Percentiles rank a stretch among this genome's conserved stretches.
Conservation (phyloP, 2,797 vertebrate genomes). For the Prionace glauca region DNA sequence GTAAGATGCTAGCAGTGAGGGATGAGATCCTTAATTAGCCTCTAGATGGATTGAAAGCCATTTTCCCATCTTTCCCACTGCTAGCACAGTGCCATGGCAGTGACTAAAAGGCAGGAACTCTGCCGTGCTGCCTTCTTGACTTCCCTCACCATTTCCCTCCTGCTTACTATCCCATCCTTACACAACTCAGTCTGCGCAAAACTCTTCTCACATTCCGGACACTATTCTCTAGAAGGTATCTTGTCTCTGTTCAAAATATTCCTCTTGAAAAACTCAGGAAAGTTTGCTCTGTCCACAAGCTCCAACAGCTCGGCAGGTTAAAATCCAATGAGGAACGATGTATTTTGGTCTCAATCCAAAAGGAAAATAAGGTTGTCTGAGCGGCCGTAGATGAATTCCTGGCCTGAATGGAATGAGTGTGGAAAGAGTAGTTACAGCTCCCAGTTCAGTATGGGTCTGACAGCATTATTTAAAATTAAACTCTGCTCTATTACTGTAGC, state of each 20-base stretch:
- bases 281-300: not conserved
- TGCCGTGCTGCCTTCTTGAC: too few species aligned
- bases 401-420: not conserved
- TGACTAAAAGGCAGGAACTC: too few species aligned
- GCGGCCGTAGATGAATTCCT: not conserved
- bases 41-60: too few species aligned
- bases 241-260: not conserved
- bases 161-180: too few species aligned
- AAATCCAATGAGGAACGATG: not conserved
- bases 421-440: not conserved
- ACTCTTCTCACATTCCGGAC: not conserved
- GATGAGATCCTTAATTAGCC: too few species aligned
- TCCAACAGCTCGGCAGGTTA: not conserved
- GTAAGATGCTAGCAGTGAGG: too few species aligned
- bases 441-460: not conserved
- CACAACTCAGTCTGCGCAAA: not conserved
- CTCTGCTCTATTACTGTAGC: not conserved
- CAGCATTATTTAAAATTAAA: conserved; percentile 19
- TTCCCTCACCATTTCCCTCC: too few species aligned
- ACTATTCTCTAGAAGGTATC: not conserved
- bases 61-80: too few species aligned
- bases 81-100: too few species aligned
- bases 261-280: not conserved
- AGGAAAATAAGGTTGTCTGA: not conserved
- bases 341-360: not conserved